Evolutionary conservation across 2,113 vertebrate species (phyloP).

Genomic region (Electrona antarctica): DNA sequence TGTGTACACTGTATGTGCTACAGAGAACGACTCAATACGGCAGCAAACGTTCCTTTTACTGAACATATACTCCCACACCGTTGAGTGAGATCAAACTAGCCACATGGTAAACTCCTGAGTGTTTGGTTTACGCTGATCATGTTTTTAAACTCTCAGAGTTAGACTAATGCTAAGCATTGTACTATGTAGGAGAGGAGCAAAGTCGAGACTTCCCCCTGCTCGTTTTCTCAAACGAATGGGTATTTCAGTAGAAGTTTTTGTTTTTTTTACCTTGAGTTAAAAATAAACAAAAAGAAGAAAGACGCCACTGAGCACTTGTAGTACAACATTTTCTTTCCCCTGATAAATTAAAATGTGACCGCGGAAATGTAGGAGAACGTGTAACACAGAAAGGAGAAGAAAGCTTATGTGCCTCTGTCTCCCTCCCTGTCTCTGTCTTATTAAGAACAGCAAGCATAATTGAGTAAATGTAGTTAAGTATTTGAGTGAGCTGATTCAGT

Average conservation of each 20-base stretch:
- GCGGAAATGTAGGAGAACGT: slow-evolving; percentile 29
- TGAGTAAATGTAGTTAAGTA: slow-evolving; percentile 73
- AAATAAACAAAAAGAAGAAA: no score
- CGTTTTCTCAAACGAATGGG: slow-evolving; percentile 14
- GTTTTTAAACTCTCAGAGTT: no score
- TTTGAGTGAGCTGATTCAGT: slow-evolving; percentile 67
- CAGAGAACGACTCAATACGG: slow-evolving; percentile 9
- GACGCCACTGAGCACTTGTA: not conserved
- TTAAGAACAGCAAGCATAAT: slow-evolving; percentile 63
- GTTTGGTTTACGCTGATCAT: no score
- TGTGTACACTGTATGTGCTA: slow-evolving; percentile 2
- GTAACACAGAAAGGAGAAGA: slow-evolving; percentile 20
- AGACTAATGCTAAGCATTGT: slow-evolving; percentile 2
- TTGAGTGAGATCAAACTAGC: no score
- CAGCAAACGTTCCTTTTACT: slow-evolving; percentile 32
- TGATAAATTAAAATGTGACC: slow-evolving; percentile 16
- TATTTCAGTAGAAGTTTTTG: slow-evolving; percentile 19
- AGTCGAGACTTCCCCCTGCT: slow-evolving; percentile 12
- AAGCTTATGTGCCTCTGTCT: slow-evolving; percentile 14
- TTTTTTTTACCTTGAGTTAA: not conserved
- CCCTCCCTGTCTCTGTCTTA: slow-evolving; percentile 47
- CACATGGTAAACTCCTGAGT: no score
- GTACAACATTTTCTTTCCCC: slow-evolving; percentile 9
- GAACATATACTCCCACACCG: slow-evolving; percentile 21
- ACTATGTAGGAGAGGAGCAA: slow-evolving; percentile 8